Base-by-base conservation (phyloP, 2,888 invertebrate species). In the Leucophora obtusa region DNA sequence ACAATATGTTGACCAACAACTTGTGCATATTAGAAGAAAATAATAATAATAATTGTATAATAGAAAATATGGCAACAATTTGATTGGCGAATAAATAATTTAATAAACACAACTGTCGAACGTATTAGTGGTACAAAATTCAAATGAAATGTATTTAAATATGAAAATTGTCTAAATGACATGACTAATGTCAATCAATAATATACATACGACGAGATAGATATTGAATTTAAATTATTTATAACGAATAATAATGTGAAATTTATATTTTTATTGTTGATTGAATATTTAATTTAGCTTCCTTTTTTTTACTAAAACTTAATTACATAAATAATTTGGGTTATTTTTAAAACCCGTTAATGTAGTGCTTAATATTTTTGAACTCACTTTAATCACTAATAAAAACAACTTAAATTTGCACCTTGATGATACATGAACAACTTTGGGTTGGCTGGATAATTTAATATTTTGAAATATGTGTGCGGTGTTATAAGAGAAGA, bases 41-140 rank as follows among this genome's bases (percentile, higher is more conserved):
- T 53, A 56, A 51, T 38, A 56, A 2, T 28, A 28, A 8, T 8
- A 28, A 17, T 43, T 43, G 15, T 51, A 24, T 53, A 60, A 60
- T 60, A 35, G 8, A 47, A 18, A 21, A 33, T 47, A 68, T 75
- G 62, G 56, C 56, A 75, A 75, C 35, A 69, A 76, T 43, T 76
- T 69, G 76, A 70, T 63, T 63, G 62, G 62, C 63, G n/a, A 51
- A 76, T 76, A 58, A 76, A 70, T 76, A 63, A 63, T 76, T 76
- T 50, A 69, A 51, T 63, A 56, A 51, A 70, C 33, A 10, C 51
- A 70, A 70, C 58, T 70, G 43, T 43, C 51, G 65, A 65, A 53
- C 15, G 50, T 59, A 21, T 6, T 10, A 50, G 58, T 11, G 6
- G 10, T 43, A 53, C 63, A n/a, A 53, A 70, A 15, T 59, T n/a